Evolutionary conservation across 2,797 vertebrate genomes (phyloP).

Genomic region (Acipenser oxyrinchus): DNA sequence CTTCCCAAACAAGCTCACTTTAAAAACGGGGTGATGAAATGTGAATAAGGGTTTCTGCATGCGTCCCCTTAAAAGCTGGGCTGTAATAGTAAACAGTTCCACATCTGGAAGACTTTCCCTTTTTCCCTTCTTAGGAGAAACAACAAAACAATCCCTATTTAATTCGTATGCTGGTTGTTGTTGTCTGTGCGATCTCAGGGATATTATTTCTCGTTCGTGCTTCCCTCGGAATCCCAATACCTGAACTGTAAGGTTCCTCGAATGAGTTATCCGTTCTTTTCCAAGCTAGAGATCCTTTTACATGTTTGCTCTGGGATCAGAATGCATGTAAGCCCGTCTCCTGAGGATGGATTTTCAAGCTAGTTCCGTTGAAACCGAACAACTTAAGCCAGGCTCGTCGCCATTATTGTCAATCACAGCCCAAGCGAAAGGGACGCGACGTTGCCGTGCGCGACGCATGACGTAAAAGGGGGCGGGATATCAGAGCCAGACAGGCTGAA

Average conservation of each 20-base stretch:
- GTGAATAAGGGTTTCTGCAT: too few species aligned
- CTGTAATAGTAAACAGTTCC: too few species aligned
- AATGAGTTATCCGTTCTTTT: too few species aligned
- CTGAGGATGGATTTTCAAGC: slow-evolving; percentile 21
- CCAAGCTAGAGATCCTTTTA: neutral
- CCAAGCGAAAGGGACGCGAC: slow-evolving; percentile 19
- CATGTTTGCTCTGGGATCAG: neutral
- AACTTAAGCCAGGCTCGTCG: slow-evolving; percentile 57
- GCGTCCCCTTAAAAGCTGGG: too few species aligned
- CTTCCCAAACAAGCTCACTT: too few species aligned
- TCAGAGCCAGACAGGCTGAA: neutral
- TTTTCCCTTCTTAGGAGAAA: slow-evolving; percentile 8
- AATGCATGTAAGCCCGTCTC: neutral
- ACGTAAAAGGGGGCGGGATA: slow-evolving; percentile 23
- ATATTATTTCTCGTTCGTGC: slow-evolving; percentile 22
- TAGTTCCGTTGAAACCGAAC: slow-evolving; percentile 35
- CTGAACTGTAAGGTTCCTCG: slow-evolving; percentile 32
- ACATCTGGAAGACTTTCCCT: neutral
- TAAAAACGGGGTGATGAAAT: too few species aligned
- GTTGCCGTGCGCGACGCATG: slow-evolving; percentile 19
- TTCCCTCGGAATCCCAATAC: slow-evolving; percentile 46
- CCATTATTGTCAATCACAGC: slow-evolving; percentile 70
- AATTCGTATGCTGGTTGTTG: neutral
- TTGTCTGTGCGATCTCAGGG: slow-evolving; percentile 8
- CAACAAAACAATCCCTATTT: neutral